A percentile compares a stretch with the other conserved stretches of the same genome.
phyloP scores from a whole-genome alignment of 2,888 invertebrate species.

The Stenodera caucasica region DNA sequence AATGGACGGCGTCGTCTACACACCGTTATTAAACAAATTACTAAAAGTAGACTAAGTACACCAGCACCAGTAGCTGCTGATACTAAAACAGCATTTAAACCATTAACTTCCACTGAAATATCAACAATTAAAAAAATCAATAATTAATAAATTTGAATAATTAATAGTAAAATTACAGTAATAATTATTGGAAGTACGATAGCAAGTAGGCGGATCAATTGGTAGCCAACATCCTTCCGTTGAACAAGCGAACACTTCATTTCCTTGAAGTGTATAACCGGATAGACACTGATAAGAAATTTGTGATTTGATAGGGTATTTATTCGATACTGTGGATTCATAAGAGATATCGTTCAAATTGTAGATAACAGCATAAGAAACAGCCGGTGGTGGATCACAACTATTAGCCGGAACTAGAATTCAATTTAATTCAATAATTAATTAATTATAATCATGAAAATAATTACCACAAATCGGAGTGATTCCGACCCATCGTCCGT shows the following conservation, averaged over 20 bases:
- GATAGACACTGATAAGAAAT: conserved; percentile 53
- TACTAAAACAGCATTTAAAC: conserved; percentile 44
- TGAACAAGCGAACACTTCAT: conserved; percentile 49
- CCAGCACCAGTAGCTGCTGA: conserved; percentile 54
- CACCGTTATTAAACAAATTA: conserved; percentile 51
- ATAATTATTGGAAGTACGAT: conserved; percentile 31
- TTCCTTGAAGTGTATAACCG: conserved; percentile 53
- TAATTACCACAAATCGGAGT: conserved; percentile 52
- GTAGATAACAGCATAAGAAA: conserved; percentile 46
- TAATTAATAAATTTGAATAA: neutral
- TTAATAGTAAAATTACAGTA: conserved; percentile 40
- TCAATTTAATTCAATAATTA: conserved; percentile 9
- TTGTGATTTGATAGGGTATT: conserved; percentile 48
- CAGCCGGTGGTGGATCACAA: conserved; percentile 49
- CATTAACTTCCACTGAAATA: conserved; percentile 44
- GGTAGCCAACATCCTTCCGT: conserved; percentile 54
- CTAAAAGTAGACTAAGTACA: conserved; percentile 49
- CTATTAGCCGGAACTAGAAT: conserved; percentile 48
- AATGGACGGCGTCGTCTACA: conserved; percentile 49
- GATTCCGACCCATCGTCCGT: conserved; percentile 52
- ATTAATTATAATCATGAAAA: conserved; percentile 7
- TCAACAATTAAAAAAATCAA: conserved; percentile 19
- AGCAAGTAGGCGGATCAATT: conserved; percentile 45
- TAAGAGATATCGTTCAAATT: conserved; percentile 36
- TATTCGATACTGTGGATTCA: conserved; percentile 35